Percentiles rank a stretch among this genome's conserved stretches.
Evolutionary conservation across 1,140 invertebrate species (phyloP).

Genomic region (Pachypeltis micranthus): DNA sequence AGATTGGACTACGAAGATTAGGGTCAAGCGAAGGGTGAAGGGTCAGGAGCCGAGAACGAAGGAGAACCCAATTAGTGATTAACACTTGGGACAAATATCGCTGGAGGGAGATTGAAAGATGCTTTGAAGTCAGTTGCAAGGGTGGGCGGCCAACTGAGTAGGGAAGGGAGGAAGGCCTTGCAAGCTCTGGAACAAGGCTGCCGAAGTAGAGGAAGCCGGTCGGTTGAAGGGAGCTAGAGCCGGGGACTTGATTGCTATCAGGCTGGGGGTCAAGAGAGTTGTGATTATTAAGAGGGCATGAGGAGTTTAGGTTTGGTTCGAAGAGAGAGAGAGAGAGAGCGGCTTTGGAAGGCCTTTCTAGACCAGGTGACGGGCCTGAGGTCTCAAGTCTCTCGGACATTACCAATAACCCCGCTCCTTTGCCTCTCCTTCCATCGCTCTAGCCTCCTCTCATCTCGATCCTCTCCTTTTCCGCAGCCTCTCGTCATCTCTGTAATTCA

Average conservation of each 20-base stretch:
- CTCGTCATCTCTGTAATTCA: not conserved
- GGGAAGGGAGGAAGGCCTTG: slow-evolving; percentile 5
- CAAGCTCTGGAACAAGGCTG: too few species aligned
- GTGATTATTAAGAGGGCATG: slow-evolving; percentile 3
- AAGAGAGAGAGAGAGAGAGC: not conserved
- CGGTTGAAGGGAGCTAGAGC: not conserved
- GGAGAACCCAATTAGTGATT: slow-evolving; percentile 15
- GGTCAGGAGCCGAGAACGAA: slow-evolving; percentile 12
- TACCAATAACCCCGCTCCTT: slow-evolving; percentile 11
- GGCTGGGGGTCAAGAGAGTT: slow-evolving; percentile 11
- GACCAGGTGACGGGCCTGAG: slow-evolving; percentile 10
- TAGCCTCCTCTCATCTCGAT: not conserved
- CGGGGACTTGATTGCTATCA: slow-evolving; percentile 13
- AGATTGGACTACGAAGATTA: slow-evolving; percentile 16
- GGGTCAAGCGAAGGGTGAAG: slow-evolving; percentile 4
- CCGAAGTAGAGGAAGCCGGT: not conserved
- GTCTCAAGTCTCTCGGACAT: slow-evolving; percentile 9
- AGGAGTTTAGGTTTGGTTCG: too few species aligned
- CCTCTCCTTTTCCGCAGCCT: not conserved
- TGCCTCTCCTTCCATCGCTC: not conserved
- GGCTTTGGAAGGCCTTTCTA: not conserved
- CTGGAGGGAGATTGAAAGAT: slow-evolving; percentile 18
- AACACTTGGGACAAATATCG: slow-evolving; percentile 18
- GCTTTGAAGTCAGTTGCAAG: slow-evolving; percentile 22
- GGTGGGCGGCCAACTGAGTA: not conserved